Percentiles rank a stretch among this genome's conserved stretches.
Evolutionary conservation across 2,113 vertebrate genomes (phyloP).

Genomic region (Lamprologus ornatipinnis): DNA sequence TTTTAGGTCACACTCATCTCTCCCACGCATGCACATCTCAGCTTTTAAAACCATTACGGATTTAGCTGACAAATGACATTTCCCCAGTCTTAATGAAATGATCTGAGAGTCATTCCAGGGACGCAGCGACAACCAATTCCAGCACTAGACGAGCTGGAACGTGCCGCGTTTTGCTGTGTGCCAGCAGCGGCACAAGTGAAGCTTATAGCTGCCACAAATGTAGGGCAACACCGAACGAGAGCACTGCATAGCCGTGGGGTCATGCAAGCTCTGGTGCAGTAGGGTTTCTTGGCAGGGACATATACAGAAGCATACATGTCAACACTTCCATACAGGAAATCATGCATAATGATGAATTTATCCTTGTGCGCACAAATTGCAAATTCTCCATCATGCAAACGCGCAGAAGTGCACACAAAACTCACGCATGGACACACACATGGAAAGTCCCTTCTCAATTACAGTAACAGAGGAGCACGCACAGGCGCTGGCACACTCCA

Average conservation of each 20-base stretch:
- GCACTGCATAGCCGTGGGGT: conserved; percentile 33
- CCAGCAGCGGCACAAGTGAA: background rate
- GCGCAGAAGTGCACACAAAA: background rate
- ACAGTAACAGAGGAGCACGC: background rate
- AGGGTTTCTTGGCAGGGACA: background rate
- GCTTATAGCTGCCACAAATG: conserved; percentile 30
- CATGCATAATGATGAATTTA: background rate
- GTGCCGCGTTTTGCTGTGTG: background rate
- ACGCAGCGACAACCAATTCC: background rate
- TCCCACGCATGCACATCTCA: background rate
- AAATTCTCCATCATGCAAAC: background rate
- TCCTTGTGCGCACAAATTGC: background rate
- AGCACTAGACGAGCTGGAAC: conserved; percentile 19
- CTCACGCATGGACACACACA: background rate
- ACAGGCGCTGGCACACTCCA: background rate
- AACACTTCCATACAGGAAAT: background rate
- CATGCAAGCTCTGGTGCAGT: conserved; percentile 4
- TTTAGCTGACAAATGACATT: conserved; percentile 26
- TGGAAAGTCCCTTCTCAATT: background rate
- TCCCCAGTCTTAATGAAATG: conserved; percentile 5
- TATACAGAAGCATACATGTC: background rate
- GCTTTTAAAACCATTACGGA: conserved; percentile 6
- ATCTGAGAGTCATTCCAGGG: conserved; percentile 6
- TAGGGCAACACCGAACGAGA: conserved; percentile 45
- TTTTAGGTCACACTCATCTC: conserved; percentile 17